Conservation (phyloP, 2,113 vertebrate genomes). For the Scolopax mira region DNA sequence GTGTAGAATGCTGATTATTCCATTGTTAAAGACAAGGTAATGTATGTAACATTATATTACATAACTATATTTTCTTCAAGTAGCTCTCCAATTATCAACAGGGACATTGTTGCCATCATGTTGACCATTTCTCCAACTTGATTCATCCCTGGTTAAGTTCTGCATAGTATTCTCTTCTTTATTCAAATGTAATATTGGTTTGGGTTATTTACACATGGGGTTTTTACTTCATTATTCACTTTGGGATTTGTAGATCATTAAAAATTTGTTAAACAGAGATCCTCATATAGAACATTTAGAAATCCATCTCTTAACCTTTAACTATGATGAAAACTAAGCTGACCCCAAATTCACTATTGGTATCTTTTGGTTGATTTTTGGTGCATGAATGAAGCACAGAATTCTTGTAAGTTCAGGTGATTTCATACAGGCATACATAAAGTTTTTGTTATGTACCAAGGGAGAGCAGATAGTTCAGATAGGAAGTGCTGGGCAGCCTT, state of each 20-base stretch:
- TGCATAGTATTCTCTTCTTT: not conserved
- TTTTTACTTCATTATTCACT: not conserved
- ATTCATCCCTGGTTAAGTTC: not conserved
- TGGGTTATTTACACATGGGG: not conserved
- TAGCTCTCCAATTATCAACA: not conserved
- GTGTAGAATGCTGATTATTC: not conserved
- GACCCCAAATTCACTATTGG: not conserved
- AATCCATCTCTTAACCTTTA: not conserved
- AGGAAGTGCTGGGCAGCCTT: not conserved
- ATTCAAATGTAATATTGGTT: not conserved
- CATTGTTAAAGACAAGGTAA: not conserved
- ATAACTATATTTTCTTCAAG: not conserved
- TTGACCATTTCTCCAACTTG: not conserved
- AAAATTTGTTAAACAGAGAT: not conserved
- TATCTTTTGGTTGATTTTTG: not conserved
- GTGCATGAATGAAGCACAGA: not conserved
- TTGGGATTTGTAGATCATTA: not conserved
- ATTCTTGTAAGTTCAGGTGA: not conserved
- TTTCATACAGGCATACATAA: not conserved
- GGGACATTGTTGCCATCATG: not conserved
- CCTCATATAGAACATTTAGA: not conserved
- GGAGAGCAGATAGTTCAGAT: not conserved
- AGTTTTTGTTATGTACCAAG: not conserved
- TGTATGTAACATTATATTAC: not conserved
- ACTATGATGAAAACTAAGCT: not conserved